Percentiles rank a stretch among this genome's conserved stretches.
These are phyloP conservation scores for Agapornis roseicollis DNA, from an alignment of 2,113 vertebrate genomes.

Conservation along the genomic window DNA sequence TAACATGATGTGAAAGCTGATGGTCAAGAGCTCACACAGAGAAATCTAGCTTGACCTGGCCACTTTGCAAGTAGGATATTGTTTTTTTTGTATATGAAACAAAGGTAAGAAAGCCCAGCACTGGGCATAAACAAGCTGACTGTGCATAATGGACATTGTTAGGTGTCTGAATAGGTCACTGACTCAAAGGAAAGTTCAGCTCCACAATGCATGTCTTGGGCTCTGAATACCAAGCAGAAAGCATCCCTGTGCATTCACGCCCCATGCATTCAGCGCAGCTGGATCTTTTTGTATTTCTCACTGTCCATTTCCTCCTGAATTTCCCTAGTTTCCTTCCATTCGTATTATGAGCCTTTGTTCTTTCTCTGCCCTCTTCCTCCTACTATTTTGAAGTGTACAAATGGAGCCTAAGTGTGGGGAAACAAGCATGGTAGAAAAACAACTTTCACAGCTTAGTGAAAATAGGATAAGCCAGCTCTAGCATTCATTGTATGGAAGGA, in stretches of 20 bases:
- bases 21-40: background rate
- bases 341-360: constrained; percentile 56
- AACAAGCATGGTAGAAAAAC: constrained; percentile 35
- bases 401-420: background rate
- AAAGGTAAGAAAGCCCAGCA: background rate
- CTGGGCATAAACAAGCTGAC: constrained; percentile 12
- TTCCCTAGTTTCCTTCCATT: constrained; percentile 70
- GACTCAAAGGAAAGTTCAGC: constrained; percentile 40
- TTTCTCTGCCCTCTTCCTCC: constrained; percentile 69
- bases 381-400: constrained; percentile 37
- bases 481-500: background rate
- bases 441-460: background rate
- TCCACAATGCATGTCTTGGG: constrained; percentile 26
- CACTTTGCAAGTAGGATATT: background rate
- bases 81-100: background rate
- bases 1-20: background rate
- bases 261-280: background rate
- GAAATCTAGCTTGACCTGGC: background rate
- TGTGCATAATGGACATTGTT: constrained; percentile 62
- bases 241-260: background rate
- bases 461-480: background rate
- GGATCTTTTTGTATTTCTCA: constrained; percentile 66
- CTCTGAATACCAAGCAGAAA: constrained; percentile 28
- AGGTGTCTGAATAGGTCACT: constrained; percentile 53
- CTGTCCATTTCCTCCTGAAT: constrained; percentile 64